Evolutionary conservation across 2,113 vertebrate species (phyloP).

Genomic region (Callipepla squamata): DNA sequence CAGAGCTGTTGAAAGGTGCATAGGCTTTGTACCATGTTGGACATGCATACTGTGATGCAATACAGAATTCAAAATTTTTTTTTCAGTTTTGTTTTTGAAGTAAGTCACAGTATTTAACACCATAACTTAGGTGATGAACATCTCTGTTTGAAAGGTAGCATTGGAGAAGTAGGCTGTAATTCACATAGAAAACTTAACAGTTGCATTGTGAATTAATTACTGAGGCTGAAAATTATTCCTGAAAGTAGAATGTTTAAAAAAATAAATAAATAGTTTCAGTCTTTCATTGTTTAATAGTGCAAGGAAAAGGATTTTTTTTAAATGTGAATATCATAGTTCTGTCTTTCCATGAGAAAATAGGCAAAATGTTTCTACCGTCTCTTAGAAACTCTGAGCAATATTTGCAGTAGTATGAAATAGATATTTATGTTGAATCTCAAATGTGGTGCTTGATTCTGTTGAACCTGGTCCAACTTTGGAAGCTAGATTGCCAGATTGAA

Average conservation of each 20-base stretch:
- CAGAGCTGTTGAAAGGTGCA: background rate
- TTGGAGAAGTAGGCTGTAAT: constrained; percentile 3
- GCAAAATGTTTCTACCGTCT: background rate
- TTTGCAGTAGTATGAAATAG: background rate
- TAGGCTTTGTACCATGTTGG: background rate
- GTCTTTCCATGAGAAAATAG: background rate
- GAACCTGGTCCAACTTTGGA: background rate
- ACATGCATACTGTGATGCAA: background rate
- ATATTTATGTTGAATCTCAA: background rate
- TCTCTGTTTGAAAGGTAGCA: background rate
- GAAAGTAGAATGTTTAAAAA: background rate
- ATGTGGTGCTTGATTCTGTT: background rate
- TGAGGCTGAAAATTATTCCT: background rate
- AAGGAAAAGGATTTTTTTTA: background rate
- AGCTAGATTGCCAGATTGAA: background rate
- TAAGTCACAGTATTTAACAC: background rate
- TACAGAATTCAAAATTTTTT: background rate
- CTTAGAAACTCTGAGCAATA: background rate
- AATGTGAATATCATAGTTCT: background rate
- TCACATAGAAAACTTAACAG: background rate
- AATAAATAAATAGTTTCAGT: background rate
- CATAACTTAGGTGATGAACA: background rate
- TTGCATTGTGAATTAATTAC: background rate
- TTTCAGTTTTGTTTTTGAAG: background rate
- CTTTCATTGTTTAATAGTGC: background rate